Base-by-base conservation (phyloP, 1,140 invertebrate species). In the Sitodiplosis mosellana region DNA sequence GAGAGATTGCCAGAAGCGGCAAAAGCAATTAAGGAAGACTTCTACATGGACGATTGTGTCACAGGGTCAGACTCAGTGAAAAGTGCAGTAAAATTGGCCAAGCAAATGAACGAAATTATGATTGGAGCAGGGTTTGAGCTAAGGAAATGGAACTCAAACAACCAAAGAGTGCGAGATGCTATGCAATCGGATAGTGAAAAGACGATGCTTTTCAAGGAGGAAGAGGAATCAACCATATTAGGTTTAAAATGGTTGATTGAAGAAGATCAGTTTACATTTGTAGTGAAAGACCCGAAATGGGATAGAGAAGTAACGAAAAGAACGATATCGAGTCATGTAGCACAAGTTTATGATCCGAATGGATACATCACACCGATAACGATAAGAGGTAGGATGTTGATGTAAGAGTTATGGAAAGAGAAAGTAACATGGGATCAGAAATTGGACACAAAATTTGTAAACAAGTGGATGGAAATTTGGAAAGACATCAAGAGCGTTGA, bases 31-130 rank as follows among this genome's bases (percentile, higher is more conserved):
- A 33, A 54, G 19, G 43, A 51, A 19, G 52, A 56, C 17, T 59
- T 58, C 45, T 63, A 61, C 48, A 60, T 69, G 7, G 64, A 70
- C 53, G 65, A 68, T 52, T 17, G 63, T 6, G 17, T 64, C 0
- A 50, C 55, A 46, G 62, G 65, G 21, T 46, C 46, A 20, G 27
- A 27, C 3, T 5, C 27, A 27, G 10, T 27, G 10, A 27, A 10
- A 27, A 41, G 60, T 22, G 49, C 51, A 3, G 11, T 61, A 34
- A 36, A 56, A 49, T 49, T 52, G 50, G 60, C n/a, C 14, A 41
- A 27, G 10, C 57, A 14, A 41, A 49, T 51, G 6, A 47, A 48
- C 5, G 10, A 10, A 33, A 40, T 59, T 17, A 20, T 63, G 2
- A 33, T 51, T 8, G 45, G 36, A 8, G 64, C 52, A 8, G 55